Percentiles rank a stretch among this genome's conserved stretches.
Conservation (phyloP, 2,888 invertebrate genomes). For the Drosophila leonis region DNA sequence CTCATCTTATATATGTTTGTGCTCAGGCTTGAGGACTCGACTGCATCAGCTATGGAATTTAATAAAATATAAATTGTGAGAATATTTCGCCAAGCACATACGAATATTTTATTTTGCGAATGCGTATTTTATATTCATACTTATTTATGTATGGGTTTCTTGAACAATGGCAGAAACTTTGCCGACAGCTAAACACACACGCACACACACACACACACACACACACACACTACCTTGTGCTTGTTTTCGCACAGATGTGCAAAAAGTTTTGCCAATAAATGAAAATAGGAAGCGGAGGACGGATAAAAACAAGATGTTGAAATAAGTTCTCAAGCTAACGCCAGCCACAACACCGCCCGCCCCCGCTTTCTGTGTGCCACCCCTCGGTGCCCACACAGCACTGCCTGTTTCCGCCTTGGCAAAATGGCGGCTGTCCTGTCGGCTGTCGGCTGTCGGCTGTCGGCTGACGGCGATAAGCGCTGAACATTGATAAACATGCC, state of each 20-base stretch:
- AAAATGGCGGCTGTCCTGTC: conserved; percentile 60
- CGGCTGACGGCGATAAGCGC: conserved; percentile 71
- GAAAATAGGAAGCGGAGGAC: conserved; percentile 70
- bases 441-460: conserved; percentile 51
- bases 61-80: conserved; percentile 38
- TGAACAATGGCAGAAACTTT: conserved; percentile 67
- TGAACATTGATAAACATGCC: conserved; percentile 78
- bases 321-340: conserved; percentile 77
- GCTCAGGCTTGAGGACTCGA: conserved; percentile 9
- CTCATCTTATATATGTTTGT: not conserved
- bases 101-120: conserved; percentile 19
- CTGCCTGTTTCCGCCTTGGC: conserved; percentile 44
- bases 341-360: conserved; percentile 13
- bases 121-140: conserved; percentile 40
- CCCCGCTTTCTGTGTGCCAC: not conserved
- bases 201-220: conserved; percentile 20
- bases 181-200: conserved; percentile 61
- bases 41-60: conserved; percentile 35
- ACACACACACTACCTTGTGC: conserved; percentile 29
- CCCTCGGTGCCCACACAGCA: not conserved
- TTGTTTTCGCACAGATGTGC: conserved; percentile 59
- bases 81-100: conserved; percentile 24
- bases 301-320: conserved; percentile 74
- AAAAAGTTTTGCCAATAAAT: conserved; percentile 79
- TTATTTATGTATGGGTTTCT: conserved; percentile 46